Percentiles rank a stretch among this genome's conserved stretches.
Conservation (phyloP, 2,888 invertebrate species). For the Troides helena region DNA sequence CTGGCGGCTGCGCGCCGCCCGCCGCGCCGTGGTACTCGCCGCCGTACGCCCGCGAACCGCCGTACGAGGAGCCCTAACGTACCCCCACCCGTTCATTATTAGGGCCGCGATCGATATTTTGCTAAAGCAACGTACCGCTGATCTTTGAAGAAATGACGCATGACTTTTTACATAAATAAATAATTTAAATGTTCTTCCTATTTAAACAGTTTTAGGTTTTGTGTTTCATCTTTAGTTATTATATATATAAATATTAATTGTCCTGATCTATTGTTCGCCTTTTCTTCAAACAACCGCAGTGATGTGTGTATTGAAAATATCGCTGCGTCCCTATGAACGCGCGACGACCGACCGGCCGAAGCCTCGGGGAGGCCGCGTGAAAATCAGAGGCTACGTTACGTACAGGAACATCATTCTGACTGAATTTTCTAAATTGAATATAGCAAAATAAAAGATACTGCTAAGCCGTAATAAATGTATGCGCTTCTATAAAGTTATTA, state of each 20-base stretch:
- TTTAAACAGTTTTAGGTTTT: background rate
- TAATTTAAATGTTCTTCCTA: background rate
- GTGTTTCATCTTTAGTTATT: background rate
- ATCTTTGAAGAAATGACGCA: constrained; percentile 7
- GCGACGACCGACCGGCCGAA: constrained; percentile 28
- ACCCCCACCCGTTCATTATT: constrained; percentile 36
- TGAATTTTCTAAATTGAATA: background rate
- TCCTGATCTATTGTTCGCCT: background rate
- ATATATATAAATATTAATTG: background rate
- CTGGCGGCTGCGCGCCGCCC: constrained; percentile 69
- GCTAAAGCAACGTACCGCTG: constrained; percentile 1
- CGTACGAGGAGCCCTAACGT: constrained; percentile 75
- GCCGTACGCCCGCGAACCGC: constrained; percentile 68
- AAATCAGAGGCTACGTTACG: constrained; percentile 22
- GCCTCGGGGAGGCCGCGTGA: constrained; percentile 21
- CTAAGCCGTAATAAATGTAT: constrained; percentile 1
- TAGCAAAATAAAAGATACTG: constrained; percentile 6
- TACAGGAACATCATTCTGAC: background rate
- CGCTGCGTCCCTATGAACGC: constrained; percentile 14
- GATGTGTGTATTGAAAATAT: constrained; percentile 9
- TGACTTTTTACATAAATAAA: background rate
- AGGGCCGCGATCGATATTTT: constrained; percentile 24
- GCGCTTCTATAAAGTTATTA: background rate
- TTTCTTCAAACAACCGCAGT: constrained; percentile 19
- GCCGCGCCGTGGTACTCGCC: constrained; percentile 70